Conservation (phyloP, 2,797 vertebrate species). For the Hoplostethus mediterraneus region DNA sequence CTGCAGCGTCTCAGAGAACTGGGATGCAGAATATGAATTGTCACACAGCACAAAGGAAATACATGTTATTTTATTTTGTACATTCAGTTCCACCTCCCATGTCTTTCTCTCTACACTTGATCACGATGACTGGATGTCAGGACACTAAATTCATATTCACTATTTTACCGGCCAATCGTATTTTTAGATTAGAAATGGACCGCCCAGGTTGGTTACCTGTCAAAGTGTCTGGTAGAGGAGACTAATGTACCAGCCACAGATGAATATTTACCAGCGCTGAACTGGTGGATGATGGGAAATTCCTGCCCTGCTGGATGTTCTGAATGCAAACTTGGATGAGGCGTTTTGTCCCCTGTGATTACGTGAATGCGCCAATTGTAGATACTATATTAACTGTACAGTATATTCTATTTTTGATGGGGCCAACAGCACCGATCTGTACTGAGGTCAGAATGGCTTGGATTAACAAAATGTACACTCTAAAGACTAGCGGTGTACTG, state of each 20-base stretch:
- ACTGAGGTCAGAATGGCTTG: slow-evolving; percentile 52
- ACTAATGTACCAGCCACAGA: slow-evolving; percentile 25
- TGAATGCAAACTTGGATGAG: slow-evolving; percentile 52
- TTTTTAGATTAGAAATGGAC: slow-evolving; percentile 11
- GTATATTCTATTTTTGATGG: slow-evolving; percentile 65
- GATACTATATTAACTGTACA: slow-evolving; percentile 70
- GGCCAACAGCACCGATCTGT: slow-evolving; percentile 57
- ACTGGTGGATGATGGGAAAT: slow-evolving; percentile 52
- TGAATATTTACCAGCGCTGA: slow-evolving; percentile 42
- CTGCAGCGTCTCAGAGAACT: slow-evolving; percentile 17
- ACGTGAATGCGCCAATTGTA: slow-evolving; percentile 66
- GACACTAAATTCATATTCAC: neutral
- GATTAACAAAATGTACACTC: slow-evolving; percentile 48
- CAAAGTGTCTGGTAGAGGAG: slow-evolving; percentile 2
- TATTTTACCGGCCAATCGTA: slow-evolving; percentile 46
- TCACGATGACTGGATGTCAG: slow-evolving; percentile 23
- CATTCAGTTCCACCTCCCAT: too few species aligned
- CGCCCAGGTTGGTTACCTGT: slow-evolving; percentile 20
- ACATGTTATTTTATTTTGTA: too few species aligned
- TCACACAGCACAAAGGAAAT: slow-evolving; percentile 14
- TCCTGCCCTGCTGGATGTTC: slow-evolving; percentile 19
- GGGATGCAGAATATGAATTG: slow-evolving; percentile 9
- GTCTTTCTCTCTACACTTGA: too few species aligned
- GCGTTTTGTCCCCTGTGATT: slow-evolving; percentile 47
- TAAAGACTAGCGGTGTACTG: slow-evolving; percentile 46